phyloP scores from a whole-genome alignment of 2,113 vertebrate genomes.

The human region GRCh38 chr5:7115501-7116000 shows the following conservation, averaged over 20 bases:
- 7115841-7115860: neutral
- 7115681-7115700: accelerated
- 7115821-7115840: neutral
- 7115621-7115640: too few species aligned
- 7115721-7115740: neutral
- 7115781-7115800: neutral
- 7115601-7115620: neutral
- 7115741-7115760: neutral
- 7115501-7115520: neutral
- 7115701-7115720: neutral
- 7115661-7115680: neutral
- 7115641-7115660: neutral
- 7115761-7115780: too few species aligned
- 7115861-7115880: neutral
- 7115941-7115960: neutral
- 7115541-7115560: neutral
- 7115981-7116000: neutral
- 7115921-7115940: too few species aligned
- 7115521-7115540: neutral
- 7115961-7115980: neutral
- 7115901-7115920: neutral
- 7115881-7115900: neutral
- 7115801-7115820: neutral
- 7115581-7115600: neutral
- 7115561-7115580: neutral